Percentiles rank a stretch among this genome's conserved stretches.
phyloP scores from a whole-genome alignment of 2,888 invertebrate species.

The Trachelus iudaicus region DNA sequence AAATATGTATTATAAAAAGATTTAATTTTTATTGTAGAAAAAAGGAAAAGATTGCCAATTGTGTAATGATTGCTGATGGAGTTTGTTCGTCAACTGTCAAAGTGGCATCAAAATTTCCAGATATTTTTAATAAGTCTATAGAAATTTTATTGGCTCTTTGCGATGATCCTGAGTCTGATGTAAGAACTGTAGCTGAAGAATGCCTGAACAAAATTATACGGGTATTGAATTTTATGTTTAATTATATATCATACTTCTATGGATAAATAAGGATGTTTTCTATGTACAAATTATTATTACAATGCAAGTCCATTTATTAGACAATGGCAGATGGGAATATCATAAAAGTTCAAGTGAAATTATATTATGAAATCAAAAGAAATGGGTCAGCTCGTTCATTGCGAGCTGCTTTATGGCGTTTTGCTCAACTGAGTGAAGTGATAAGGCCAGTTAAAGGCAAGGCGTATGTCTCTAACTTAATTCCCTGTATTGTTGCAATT shows the following conservation, averaged over 20 bases:
- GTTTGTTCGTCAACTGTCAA: conserved; percentile 74
- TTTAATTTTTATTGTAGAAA: conserved; percentile 67
- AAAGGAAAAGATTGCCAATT: conserved; percentile 81
- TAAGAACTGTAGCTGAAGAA: conserved; percentile 84
- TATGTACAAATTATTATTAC: conserved; percentile 10
- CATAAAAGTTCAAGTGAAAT: conserved; percentile 80
- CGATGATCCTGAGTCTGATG: conserved; percentile 82
- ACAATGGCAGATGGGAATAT: conserved; percentile 76
- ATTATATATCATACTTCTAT: background rate
- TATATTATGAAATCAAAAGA: conserved; percentile 85
- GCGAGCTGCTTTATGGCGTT: conserved; percentile 80
- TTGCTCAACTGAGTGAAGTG: conserved; percentile 79
- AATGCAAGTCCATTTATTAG: conserved; percentile 45
- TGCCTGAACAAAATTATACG: conserved; percentile 83
- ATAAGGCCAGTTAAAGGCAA: conserved; percentile 83
- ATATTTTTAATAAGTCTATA: conserved; percentile 76
- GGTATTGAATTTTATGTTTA: conserved; percentile 57
- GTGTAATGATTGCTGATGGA: conserved; percentile 78
- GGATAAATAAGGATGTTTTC: background rate
- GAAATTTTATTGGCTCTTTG: conserved; percentile 78
- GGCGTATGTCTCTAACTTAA: conserved; percentile 79
- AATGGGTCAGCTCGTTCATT: conserved; percentile 79
- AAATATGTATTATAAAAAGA: background rate
- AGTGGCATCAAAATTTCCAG: conserved; percentile 72
- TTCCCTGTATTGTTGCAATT: conserved; percentile 80